phyloP scores from a whole-genome alignment of 2,113 vertebrate species.

The Euleptes europaea region DNA sequence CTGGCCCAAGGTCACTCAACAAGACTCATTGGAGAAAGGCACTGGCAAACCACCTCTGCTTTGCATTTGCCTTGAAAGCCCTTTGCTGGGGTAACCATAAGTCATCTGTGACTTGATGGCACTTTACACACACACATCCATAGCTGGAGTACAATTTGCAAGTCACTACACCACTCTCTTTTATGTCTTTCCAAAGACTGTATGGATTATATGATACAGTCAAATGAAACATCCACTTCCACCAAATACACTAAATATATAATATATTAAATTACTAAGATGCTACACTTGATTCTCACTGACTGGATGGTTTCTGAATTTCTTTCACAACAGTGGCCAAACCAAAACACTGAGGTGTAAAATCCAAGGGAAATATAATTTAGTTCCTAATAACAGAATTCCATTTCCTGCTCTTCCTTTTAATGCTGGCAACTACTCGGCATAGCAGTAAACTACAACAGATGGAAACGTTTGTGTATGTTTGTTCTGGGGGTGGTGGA shows the following conservation, averaged over 20 bases:
- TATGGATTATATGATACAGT: neutral
- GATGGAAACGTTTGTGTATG: neutral
- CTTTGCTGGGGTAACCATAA: too few relatives aligned
- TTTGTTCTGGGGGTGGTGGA: neutral
- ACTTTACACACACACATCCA: too few relatives aligned
- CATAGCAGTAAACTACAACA: neutral
- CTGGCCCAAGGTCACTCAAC: neutral
- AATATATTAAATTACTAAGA: neutral
- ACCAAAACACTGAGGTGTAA: constrained; percentile 20
- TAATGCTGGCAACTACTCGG: neutral
- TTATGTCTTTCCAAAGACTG: neutral
- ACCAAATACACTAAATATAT: neutral
- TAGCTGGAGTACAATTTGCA: too few relatives aligned
- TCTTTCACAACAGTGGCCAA: constrained; percentile 39
- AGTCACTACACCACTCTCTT: neutral
- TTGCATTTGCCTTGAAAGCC: too few relatives aligned
- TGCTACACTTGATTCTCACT: neutral
- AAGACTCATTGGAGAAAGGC: too few relatives aligned
- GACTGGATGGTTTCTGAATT: neutral
- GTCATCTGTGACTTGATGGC: too few relatives aligned
- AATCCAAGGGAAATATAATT: constrained; percentile 29
- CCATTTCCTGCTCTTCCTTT: constrained; percentile 35
- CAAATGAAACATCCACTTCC: neutral
- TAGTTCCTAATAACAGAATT: constrained; percentile 30
- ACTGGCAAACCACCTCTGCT: too few relatives aligned